Conservation (phyloP, 2,113 vertebrate genomes). For the Channa maculata region DNA sequence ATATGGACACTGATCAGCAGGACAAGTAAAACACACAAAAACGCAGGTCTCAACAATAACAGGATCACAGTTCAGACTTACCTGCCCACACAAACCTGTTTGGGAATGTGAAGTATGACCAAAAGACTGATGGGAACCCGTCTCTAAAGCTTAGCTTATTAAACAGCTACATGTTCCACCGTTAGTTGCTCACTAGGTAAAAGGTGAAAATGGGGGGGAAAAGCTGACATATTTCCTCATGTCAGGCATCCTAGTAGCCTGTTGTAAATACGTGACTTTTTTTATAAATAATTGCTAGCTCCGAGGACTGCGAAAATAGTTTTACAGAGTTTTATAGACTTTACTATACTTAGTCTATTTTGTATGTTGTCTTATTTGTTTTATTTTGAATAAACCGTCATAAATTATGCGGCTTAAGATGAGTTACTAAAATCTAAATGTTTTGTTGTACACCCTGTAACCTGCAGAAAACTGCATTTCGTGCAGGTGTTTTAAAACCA, state of each 20-base stretch:
- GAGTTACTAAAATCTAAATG: not conserved
- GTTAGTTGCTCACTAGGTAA: not conserved
- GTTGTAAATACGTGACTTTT: not conserved
- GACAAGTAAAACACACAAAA: constrained; percentile 41
- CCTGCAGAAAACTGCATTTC: not conserved
- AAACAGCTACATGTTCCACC: too few relatives aligned
- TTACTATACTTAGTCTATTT: constrained; percentile 32
- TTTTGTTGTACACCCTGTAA: not conserved
- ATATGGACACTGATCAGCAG: constrained; percentile 84
- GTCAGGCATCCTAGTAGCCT: too few relatives aligned
- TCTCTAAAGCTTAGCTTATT: not conserved
- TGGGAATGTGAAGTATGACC: not conserved
- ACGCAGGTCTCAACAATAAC: not conserved
- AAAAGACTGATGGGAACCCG: constrained; percentile 22
- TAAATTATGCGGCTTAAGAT: constrained; percentile 12
- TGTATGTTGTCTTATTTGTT: constrained; percentile 10
- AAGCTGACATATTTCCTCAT: too few relatives aligned
- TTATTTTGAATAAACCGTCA: constrained; percentile 77
- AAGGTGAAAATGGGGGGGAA: too few relatives aligned
- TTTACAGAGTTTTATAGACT: constrained; percentile 51
- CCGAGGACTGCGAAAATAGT: constrained; percentile 43
- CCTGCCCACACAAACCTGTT: not conserved
- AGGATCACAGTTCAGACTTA: not conserved
- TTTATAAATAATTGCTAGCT: constrained; percentile 23
- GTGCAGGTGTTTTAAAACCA: too few relatives aligned